Evolutionary conservation across 2,888 invertebrate genomes (phyloP).

Genomic region (Unio delphinus): DNA sequence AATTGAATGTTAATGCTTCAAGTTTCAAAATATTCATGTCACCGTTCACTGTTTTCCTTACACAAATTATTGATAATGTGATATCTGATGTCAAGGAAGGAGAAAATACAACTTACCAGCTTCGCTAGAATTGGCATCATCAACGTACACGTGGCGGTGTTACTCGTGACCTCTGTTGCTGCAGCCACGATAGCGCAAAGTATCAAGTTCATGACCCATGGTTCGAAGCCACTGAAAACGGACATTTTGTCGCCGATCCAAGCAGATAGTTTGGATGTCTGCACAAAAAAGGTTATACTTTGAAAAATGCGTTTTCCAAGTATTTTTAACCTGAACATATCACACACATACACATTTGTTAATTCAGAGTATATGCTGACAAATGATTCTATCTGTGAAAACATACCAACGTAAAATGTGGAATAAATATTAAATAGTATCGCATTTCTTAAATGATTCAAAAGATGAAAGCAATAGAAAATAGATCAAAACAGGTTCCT

Average conservation of each 20-base stretch:
- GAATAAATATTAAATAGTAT: too few relatives aligned
- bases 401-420: too few relatives aligned
- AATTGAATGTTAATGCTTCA: neutral
- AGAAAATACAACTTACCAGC: slow-evolving; percentile 44
- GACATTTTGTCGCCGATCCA: slow-evolving; percentile 58
- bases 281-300: slow-evolving; percentile 11
- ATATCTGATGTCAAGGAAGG: neutral
- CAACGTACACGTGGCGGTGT: slow-evolving; percentile 66
- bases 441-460: too few relatives aligned
- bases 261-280: slow-evolving; percentile 63
- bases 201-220: slow-evolving; percentile 58
- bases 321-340: too few relatives aligned
- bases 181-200: slow-evolving; percentile 60
- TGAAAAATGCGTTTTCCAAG: too few relatives aligned
- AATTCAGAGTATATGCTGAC: too few relatives aligned
- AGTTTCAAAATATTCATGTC: neutral
- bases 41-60: too few relatives aligned
- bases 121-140: slow-evolving; percentile 67
- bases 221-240: slow-evolving; percentile 49
- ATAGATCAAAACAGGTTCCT: too few relatives aligned
- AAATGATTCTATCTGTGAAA: too few relatives aligned
- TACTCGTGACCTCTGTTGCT: slow-evolving; percentile 67
- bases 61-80: neutral
- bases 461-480: too few relatives aligned
- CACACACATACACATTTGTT: too few relatives aligned